Conservation (phyloP, 2,113 vertebrate genomes). For the Zingel zingel region DNA sequence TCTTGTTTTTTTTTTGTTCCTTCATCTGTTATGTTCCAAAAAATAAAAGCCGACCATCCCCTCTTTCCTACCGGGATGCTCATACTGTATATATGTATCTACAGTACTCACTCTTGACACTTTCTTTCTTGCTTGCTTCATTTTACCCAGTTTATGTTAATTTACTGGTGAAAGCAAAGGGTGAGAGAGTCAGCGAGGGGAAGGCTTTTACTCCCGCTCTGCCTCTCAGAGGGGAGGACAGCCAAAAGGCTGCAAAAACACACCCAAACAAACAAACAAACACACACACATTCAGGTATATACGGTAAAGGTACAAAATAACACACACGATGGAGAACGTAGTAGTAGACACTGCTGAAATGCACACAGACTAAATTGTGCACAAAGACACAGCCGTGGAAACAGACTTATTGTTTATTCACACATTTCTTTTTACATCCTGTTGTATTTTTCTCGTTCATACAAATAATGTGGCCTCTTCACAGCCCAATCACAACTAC, state of each 20-base stretch:
- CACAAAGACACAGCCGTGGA: slow-evolving; percentile 23
- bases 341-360: neutral
- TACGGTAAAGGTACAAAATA: neutral
- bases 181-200: neutral
- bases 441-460: slow-evolving; percentile 35
- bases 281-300: neutral
- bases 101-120: slow-evolving; percentile 18
- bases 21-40: neutral
- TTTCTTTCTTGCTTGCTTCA: slow-evolving; percentile 7
- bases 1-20: neutral
- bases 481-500: slow-evolving; percentile 21
- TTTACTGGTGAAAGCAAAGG: slow-evolving; percentile 49
- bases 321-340: neutral
- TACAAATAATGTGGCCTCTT: slow-evolving; percentile 7
- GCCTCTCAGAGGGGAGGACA: slow-evolving; percentile 34
- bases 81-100: neutral
- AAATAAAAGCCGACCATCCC: neutral
- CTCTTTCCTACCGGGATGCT: neutral
- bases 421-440: slow-evolving; percentile 29
- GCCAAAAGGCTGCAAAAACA: slow-evolving; percentile 24
- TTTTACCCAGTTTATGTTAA: slow-evolving; percentile 31
- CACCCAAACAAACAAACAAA: neutral
- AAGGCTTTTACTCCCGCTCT: slow-evolving; percentile 38
- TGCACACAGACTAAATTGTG: neutral
- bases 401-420: slow-evolving; percentile 14